Evolutionary conservation across 2,797 vertebrate species (phyloP), one percentile per base, ranked within the genome.

Genomic region (Sebastes goodei): DNA sequence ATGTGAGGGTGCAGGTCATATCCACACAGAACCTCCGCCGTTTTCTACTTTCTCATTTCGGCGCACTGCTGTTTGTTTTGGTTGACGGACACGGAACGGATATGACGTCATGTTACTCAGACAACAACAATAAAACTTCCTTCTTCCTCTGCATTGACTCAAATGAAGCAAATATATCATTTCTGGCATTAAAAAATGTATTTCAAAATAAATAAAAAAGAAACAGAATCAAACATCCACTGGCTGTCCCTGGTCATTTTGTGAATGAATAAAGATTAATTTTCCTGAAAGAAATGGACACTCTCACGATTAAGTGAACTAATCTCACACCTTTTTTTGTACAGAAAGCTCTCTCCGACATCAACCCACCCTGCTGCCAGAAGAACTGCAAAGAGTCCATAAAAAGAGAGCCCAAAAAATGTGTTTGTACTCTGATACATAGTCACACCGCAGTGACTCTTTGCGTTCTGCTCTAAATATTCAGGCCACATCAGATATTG

Each of bases 391-490:
- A 30, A 74, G 20, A 57, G n/a, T 5, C 17, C 66, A 35, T 35
- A 17, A 10, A 42, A n/a, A 35, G 20, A 21, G 7, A 17, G 57
- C 15, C 62, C n/a, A 11, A n/a, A 77, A 78, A 68, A 72, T 33
- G 3, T 42, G 57, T 76, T 53, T 49, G 25, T 25, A 70, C 3
- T 3, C 10, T 6, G 23, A 52, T 9, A 25, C 17, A 27, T 64
- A 7, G 21, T 74, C 57, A 60, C 63, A 46, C 33, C 8, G 9
- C 62, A 23, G 7, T 27, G 46, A 49, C 76, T 65, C 30, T 55
- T 6, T 65, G 12, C 11, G 11, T 73, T 80, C 68, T 46, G 70
- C 81, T 76, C 57, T 78, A 46, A 76, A 78, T 80, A 75, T 74
- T 76, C 71, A 55, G 42, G 23, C 23, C 25, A 23, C 67, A 69